Evolutionary conservation across 1,140 invertebrate species (phyloP).

Genomic region (Marisa cornuarietis): DNA sequence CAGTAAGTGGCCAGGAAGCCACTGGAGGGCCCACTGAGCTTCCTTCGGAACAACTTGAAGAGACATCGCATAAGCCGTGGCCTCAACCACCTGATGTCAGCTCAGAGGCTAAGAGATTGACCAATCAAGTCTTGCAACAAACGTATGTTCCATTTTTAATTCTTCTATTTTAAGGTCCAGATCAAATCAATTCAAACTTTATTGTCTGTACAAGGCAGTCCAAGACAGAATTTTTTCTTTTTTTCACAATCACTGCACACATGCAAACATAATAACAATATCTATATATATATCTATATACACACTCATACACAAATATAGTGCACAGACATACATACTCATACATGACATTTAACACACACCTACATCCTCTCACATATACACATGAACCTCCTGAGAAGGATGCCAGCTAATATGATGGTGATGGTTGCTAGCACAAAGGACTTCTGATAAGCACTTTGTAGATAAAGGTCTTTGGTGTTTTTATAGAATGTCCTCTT

Average conservation of each 20-base stretch:
- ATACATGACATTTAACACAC: background rate
- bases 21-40: background rate
- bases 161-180: too few species aligned
- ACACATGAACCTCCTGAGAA: background rate
- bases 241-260: too few species aligned
- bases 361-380: background rate
- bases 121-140: constrained; percentile 26
- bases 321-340: background rate
- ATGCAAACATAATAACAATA: too few species aligned
- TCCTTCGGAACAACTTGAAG: constrained; percentile 12
- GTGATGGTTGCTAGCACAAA: background rate
- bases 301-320: too few species aligned
- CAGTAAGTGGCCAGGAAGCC: background rate
- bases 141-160: constrained; percentile 3
- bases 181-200: too few species aligned
- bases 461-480: too few species aligned
- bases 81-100: constrained; percentile 58
- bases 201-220: too few species aligned
- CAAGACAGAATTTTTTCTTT: too few species aligned
- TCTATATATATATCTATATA: too few species aligned
- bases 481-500: too few species aligned
- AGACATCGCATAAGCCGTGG: constrained; percentile 44
- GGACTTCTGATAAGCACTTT: too few species aligned
- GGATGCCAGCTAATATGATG: background rate
- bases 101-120: constrained; percentile 31